A percentile compares a stretch with the other conserved stretches of the same genome.
phyloP scores from a whole-genome alignment of 1,140 invertebrate species.

The Dufourea novaeangliae region DNA sequence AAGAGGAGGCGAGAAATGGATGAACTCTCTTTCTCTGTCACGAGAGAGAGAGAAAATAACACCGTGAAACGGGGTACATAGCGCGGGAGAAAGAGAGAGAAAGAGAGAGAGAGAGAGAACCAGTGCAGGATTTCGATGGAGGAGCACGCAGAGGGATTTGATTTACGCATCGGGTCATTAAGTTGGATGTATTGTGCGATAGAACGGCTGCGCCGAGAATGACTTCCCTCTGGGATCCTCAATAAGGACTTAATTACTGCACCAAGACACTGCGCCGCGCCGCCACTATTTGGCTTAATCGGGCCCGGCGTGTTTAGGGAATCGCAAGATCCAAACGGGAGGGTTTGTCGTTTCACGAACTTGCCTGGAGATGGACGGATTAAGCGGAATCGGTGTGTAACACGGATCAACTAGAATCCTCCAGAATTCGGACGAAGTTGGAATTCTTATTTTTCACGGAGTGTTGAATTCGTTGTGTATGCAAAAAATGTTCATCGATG shows the following conservation, averaged over 20 bases:
- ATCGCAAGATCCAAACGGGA: not conserved
- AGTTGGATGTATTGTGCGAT: constrained; percentile 69
- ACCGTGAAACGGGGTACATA: no score
- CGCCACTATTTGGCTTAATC: constrained; percentile 10
- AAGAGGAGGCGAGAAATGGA: constrained; percentile 43
- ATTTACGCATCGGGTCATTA: constrained; percentile 73
- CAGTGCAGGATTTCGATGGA: constrained; percentile 19
- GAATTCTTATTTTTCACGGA: no score
- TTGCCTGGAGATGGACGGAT: not conserved
- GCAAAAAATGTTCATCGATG: no score
- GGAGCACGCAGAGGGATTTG: constrained; percentile 53
- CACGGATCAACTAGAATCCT: not conserved
- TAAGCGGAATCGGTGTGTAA: not conserved
- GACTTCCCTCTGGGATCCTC: constrained; percentile 59
- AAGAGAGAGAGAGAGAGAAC: constrained; percentile 13
- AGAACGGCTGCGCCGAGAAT: constrained; percentile 54
- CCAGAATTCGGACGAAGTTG: no score
- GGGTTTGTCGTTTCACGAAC: not conserved
- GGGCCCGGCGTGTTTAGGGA: constrained; percentile 3
- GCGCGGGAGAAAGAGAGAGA: not conserved
- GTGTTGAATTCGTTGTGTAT: no score
- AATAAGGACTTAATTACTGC: constrained; percentile 72
- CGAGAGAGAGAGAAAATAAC: constrained; percentile 22
- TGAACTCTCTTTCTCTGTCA: no score
- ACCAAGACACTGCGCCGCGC: constrained; percentile 9